Percentiles rank a stretch among this genome's conserved stretches.
Conservation (phyloP, 2,113 vertebrate genomes). For the Psilopogon haemacephalus region DNA sequence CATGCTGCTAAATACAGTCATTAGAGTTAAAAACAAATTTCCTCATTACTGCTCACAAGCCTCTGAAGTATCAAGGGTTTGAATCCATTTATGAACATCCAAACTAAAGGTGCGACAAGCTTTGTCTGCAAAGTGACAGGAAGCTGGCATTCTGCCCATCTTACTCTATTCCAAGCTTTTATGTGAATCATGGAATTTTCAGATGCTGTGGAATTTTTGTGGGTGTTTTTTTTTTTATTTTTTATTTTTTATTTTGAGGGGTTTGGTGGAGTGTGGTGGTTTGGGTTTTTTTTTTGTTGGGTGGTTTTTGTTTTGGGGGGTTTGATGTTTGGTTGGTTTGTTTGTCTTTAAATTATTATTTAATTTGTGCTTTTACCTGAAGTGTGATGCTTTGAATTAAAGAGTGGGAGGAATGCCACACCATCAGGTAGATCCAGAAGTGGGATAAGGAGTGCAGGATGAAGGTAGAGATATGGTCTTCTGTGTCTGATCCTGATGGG, state of each 20-base stretch:
- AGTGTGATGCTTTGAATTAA: background rate
- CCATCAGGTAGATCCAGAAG: background rate
- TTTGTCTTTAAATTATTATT: background rate
- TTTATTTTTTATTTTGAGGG: too few relatives aligned
- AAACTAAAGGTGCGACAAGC: constrained; percentile 76
- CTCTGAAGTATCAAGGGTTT: constrained; percentile 81
- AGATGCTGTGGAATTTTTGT: background rate
- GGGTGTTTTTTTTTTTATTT: background rate
- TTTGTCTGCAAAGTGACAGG: constrained; percentile 79
- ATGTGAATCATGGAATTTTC: constrained; percentile 74
- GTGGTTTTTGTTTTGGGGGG: too few relatives aligned
- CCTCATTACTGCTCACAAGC: constrained; percentile 24
- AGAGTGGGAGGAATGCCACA: background rate
- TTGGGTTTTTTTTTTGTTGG: background rate
- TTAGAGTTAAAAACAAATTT: constrained; percentile 76
- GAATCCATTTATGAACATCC: constrained; percentile 79
- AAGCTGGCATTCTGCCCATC: constrained; percentile 75
- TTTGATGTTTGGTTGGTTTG: background rate
- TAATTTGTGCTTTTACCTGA: constrained; percentile 47
- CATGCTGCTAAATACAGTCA: constrained; percentile 79
- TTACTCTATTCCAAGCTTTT: constrained; percentile 83
- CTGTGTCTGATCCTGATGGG: background rate
- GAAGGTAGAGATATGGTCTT: background rate
- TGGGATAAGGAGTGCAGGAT: background rate
- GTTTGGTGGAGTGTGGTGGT: too few relatives aligned